phyloP scores from a whole-genome alignment of 2,113 vertebrate genomes.

The Cranoglanis bouderius region DNA sequence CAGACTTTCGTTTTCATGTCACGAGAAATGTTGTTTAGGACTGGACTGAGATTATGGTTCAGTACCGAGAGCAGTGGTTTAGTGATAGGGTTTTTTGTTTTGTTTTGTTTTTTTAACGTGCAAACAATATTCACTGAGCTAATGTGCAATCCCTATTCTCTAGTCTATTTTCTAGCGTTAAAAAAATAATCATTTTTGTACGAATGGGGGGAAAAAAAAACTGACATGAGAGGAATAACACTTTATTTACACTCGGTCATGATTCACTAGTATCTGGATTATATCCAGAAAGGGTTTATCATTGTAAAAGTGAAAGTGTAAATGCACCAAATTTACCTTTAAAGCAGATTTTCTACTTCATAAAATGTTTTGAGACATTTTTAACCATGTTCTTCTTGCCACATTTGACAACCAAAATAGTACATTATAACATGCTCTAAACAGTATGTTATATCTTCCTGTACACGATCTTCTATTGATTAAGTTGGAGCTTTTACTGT shows the following conservation, averaged over 20 bases:
- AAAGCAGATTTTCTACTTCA: not conserved
- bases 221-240: not conserved
- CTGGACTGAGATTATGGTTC: not conserved
- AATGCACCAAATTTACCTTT: not conserved
- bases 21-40: not conserved
- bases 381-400: not conserved
- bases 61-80: not conserved
- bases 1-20: conserved; percentile 17
- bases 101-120: not conserved
- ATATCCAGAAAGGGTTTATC: not conserved
- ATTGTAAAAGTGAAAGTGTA: not conserved
- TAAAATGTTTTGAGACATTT: not conserved
- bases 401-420: not conserved
- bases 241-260: not conserved
- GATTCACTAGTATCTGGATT: not conserved
- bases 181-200: not conserved
- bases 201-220: not conserved
- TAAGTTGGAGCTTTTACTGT: not conserved
- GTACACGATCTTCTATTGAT: not conserved
- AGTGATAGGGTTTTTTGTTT: not conserved
- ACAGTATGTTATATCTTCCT: not conserved
- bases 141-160: no score
- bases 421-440: not conserved
- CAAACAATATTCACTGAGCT: not conserved
- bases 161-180: not conserved